These are phyloP conservation scores for Cetonia aurata DNA, from an alignment of 2,888 invertebrate genomes.

Conservation along the genomic window DNA sequence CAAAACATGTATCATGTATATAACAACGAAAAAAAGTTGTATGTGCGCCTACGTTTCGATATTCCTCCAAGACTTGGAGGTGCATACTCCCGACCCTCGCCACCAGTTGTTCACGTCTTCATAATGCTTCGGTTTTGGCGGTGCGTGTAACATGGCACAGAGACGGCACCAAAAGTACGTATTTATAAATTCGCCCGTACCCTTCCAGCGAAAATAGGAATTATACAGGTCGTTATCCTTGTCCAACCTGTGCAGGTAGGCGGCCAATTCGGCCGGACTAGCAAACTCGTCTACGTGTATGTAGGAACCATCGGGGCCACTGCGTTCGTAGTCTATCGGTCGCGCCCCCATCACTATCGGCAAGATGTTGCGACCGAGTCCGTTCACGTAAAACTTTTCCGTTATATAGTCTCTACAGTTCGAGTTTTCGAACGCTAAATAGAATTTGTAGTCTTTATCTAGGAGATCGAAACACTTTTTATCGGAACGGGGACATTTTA, in stretches of 20 bases:
- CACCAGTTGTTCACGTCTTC: conserved; percentile 94
- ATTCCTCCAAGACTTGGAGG: conserved; percentile 45
- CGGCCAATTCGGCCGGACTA: conserved; percentile 87
- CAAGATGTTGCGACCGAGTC: conserved; percentile 86
- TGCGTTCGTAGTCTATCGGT: conserved; percentile 89
- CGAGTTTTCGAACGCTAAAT: conserved; percentile 96
- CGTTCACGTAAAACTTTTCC: conserved; percentile 97
- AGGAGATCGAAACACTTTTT: conserved; percentile 90
- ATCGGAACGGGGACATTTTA: conserved; percentile 86
- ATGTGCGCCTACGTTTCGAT: conserved; percentile 38
- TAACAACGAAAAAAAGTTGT: conserved; percentile 27
- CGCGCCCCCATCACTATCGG: conserved; percentile 98
- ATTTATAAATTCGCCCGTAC: conserved; percentile 95
- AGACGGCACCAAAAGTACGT: conserved; percentile 95
- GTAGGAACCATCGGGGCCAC: conserved; percentile 91
- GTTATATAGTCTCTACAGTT: conserved; percentile 97
- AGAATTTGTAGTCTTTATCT: conserved; percentile 95
- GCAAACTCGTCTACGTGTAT: conserved; percentile 97
- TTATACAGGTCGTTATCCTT: conserved; percentile 92
- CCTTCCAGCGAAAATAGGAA: conserved; percentile 92
- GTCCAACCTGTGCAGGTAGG: conserved; percentile 87
- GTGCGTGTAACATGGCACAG: conserved; percentile 86
- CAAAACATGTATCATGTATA: conserved; percentile 37
- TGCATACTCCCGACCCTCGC: conserved; percentile 86
- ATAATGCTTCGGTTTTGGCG: conserved; percentile 72